A percentile compares a stretch with the other conserved stretches of the same genome.
Conservation (phyloP, 2,888 invertebrate genomes). For the Caenorhabditis doughertyi region DNA sequence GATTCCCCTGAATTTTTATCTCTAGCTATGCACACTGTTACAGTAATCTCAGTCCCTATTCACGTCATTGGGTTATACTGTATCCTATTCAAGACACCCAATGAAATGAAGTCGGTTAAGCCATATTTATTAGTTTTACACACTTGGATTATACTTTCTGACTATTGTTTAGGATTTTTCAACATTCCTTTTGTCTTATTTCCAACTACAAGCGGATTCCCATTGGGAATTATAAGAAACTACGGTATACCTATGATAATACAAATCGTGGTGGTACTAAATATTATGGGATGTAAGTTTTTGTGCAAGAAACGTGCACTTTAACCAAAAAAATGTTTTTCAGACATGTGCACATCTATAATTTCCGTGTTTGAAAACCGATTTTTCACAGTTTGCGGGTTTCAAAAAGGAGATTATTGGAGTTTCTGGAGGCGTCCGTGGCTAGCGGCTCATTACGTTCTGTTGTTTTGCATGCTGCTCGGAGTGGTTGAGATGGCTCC, state of each 20-base stretch:
- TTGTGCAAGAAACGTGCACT: too few relatives aligned
- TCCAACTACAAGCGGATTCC: neutral
- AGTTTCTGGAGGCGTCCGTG: neutral
- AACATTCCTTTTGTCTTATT: neutral
- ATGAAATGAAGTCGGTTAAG: slow-evolving; percentile 20
- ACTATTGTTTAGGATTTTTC: neutral
- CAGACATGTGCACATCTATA: neutral
- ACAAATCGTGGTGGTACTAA: neutral
- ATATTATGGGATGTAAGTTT: neutral
- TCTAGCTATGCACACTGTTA: slow-evolving; percentile 1
- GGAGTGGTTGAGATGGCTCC: neutral
- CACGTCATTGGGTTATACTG: slow-evolving; percentile 13
- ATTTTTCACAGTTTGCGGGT: neutral
- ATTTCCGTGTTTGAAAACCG: neutral
- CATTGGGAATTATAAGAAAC: neutral
- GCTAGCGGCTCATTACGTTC: neutral
- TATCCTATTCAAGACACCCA: slow-evolving; percentile 19
- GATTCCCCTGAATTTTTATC: slow-evolving; percentile 25
- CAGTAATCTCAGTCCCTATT: slow-evolving; percentile 5
- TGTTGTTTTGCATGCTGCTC: neutral
- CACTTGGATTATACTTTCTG: neutral
- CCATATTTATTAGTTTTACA: neutral
- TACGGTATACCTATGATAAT: neutral
- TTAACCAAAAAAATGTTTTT: too few relatives aligned
- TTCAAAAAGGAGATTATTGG: neutral